Evolutionary conservation across 2,888 invertebrate genomes (phyloP).

Genomic region (Lysandra bellargus): DNA sequence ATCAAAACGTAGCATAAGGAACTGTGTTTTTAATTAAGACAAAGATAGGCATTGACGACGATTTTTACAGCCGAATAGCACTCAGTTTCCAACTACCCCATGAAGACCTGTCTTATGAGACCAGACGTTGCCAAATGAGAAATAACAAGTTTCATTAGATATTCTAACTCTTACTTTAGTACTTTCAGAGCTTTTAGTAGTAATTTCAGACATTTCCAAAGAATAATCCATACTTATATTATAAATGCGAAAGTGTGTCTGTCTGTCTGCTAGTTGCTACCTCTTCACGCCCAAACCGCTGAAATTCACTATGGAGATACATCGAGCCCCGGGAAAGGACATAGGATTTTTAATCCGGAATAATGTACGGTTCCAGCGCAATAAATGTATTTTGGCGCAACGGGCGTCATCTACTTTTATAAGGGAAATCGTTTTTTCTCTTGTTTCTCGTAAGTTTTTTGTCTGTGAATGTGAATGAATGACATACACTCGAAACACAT

Average conservation of each 20-base stretch:
- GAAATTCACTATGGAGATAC: too few species aligned
- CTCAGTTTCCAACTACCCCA: background rate
- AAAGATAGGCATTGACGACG: background rate
- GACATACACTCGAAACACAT: background rate
- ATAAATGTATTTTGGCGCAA: too few species aligned
- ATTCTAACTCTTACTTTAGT: background rate
- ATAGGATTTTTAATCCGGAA: too few species aligned
- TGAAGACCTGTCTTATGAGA: background rate
- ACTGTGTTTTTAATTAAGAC: background rate
- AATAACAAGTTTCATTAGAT: background rate
- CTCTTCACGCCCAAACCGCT: too few species aligned
- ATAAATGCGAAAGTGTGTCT: too few species aligned
- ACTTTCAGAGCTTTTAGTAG: background rate
- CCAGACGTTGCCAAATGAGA: slow-evolving; percentile 11
- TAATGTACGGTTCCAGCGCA: too few species aligned
- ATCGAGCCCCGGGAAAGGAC: too few species aligned
- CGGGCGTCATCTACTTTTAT: too few species aligned
- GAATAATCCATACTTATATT: background rate
- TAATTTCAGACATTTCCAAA: background rate
- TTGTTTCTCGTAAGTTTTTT: too few species aligned
- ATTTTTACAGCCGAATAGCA: background rate
- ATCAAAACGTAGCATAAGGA: background rate
- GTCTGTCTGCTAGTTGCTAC: too few species aligned
- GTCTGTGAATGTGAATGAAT: too few species aligned
- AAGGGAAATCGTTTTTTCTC: too few species aligned